Evolutionary conservation across 37 sponge, comb jelly and placozoan genomes (phyloP), one percentile per base, ranked within the genome.

Genomic region (Theonella swinhoei): DNA sequence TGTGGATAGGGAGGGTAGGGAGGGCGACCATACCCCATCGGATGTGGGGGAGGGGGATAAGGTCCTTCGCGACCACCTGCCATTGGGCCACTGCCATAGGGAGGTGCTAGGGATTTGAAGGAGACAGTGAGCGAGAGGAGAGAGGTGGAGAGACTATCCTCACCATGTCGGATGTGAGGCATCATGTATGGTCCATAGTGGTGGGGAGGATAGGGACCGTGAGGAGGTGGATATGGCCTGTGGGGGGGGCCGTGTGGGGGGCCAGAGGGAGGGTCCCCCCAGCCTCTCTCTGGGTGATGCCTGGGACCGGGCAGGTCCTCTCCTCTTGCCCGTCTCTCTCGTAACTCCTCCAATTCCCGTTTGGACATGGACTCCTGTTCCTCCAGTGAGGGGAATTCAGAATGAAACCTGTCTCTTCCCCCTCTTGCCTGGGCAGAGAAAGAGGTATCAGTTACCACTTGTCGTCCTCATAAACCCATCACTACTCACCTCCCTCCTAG

Each of bases 311-410:
- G 29, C 60, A 47, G 4, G 0, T 4, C 61, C 20, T 35, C 17
- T 34, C 42, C 83, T 74, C 75, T 7, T 1, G 29, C 20, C 30
- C 74, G n/a, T 74, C 86, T 39, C 64, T 64, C 43, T 81, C 74
- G 31, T 31, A 84, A 43, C 39, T 85, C 91, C 32, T 85, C 91
- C 35, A 76, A 22, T 66, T 83, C 92, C 31, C 42, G 87, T 71
- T 70, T 85, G 8, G 39, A 63, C 75, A 75, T 83, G 42, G 42
- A 66, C 58, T 85, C 90, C 2, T 88, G 85, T 62, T 92, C 93
- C 59, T 80, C 81, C 39, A 92, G 72, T 29, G 93, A 74, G 33
- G 93, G 93, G 58, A 92, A 92, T 25, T 92, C 86, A 2, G 64
- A 28, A 64, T 85, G 72, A 40, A 92, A 85, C 30, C 42, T 36